These are phyloP conservation scores for Caenorhabditis macrosperma DNA, from an alignment of 2,888 invertebrate genomes.

Conservation along the genomic window DNA sequence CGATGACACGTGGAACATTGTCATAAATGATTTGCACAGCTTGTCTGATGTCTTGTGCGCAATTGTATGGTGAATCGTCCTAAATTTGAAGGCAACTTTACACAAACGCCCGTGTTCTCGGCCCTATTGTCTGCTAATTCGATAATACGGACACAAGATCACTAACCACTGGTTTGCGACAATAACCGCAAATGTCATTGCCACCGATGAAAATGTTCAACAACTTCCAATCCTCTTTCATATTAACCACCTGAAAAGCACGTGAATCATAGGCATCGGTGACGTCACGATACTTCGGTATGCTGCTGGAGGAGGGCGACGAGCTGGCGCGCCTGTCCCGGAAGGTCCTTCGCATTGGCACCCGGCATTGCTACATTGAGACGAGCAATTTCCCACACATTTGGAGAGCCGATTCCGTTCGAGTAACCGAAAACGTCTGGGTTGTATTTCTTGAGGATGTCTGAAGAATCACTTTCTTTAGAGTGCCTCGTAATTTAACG, in stretches of 20 bases:
- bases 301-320: constrained; percentile 65
- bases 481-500: background rate
- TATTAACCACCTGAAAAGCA: constrained; percentile 60
- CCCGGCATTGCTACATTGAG: constrained; percentile 71
- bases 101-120: background rate
- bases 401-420: constrained; percentile 84
- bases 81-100: constrained; percentile 8
- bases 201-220: constrained; percentile 76
- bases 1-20: constrained; percentile 69
- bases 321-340: constrained; percentile 69
- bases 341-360: constrained; percentile 68
- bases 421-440: constrained; percentile 86
- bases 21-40: constrained; percentile 69
- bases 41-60: constrained; percentile 63
- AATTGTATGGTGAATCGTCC: constrained; percentile 61
- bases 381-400: constrained; percentile 68
- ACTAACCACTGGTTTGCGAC: constrained; percentile 61
- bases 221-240: constrained; percentile 75
- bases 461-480: constrained; percentile 58
- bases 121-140: background rate
- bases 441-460: constrained; percentile 87
- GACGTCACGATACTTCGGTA: constrained; percentile 44
- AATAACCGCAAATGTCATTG: constrained; percentile 74
- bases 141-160: background rate
- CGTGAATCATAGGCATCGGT: background rate